phyloP scores from a whole-genome alignment of 2,113 vertebrate genomes.

The Cacatua alba region DNA sequence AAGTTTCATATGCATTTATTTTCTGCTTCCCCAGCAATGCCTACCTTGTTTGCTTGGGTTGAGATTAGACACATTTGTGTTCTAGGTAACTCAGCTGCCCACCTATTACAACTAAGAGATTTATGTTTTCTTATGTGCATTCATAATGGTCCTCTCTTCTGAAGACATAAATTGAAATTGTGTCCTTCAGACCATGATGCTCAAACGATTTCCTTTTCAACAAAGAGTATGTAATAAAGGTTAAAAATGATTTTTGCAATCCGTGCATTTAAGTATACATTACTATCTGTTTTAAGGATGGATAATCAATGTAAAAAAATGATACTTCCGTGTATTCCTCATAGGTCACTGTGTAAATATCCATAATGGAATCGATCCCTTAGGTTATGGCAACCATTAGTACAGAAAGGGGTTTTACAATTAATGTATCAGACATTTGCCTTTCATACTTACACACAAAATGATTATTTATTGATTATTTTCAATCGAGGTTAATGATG shows the following conservation, averaged over 20 bases:
- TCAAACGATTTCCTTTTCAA: constrained; percentile 74
- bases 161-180: constrained; percentile 63
- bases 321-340: constrained; percentile 66
- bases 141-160: constrained; percentile 42
- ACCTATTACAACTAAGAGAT: neutral
- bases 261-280: constrained; percentile 66
- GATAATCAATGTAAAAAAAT: constrained; percentile 72
- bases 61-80: neutral
- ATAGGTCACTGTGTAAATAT: constrained; percentile 75
- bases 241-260: constrained; percentile 73
- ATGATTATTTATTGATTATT: constrained; percentile 73
- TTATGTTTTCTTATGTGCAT: neutral
- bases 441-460: constrained; percentile 56
- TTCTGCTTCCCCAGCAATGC: neutral
- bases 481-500: constrained; percentile 45
- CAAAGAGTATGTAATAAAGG: constrained; percentile 70
- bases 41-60: neutral
- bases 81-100: neutral
- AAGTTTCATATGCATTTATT: neutral
- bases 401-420: constrained; percentile 60
- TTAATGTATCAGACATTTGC: constrained; percentile 62
- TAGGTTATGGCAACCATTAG: constrained; percentile 63
- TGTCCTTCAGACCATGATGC: constrained; percentile 46
- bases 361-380: constrained; percentile 73
- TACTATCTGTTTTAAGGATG: constrained; percentile 70